These are phyloP conservation scores for Caenorhabditis zanzibari DNA, from an alignment of 2,888 invertebrate species.

Conservation along the genomic window DNA sequence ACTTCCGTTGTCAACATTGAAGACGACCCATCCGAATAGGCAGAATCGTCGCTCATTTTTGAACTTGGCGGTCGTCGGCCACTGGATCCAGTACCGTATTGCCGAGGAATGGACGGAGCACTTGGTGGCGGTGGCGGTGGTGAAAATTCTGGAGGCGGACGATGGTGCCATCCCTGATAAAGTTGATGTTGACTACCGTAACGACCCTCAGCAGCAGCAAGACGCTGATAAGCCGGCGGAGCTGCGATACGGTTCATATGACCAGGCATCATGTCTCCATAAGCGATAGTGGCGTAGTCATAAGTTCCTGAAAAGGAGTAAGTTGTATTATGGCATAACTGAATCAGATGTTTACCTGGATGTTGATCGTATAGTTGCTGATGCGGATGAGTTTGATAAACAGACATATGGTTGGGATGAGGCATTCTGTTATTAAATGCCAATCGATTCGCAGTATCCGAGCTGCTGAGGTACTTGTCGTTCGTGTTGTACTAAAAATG, in stretches of 20 bases:
- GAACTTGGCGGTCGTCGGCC: conserved; percentile 69
- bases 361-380: conserved; percentile 69
- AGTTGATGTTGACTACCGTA: conserved; percentile 60
- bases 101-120: conserved; percentile 24
- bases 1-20: conserved; percentile 74
- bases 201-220: conserved; percentile 54
- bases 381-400: conserved; percentile 58
- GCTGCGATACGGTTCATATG: conserved; percentile 61
- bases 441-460: conserved; percentile 70
- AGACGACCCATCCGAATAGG: conserved; percentile 77
- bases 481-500: conserved; percentile 69
- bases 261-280: conserved; percentile 75
- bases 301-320: conserved; percentile 66
- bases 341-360: conserved; percentile 24
- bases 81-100: conserved; percentile 55
- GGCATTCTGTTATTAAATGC: conserved; percentile 51
- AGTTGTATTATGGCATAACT: too few species aligned
- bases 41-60: conserved; percentile 78
- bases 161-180: conserved; percentile 66
- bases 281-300: conserved; percentile 79
- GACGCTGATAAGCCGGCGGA: conserved; percentile 69
- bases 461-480: conserved; percentile 70
- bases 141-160: conserved; percentile 72
- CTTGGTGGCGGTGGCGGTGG: conserved; percentile 68
- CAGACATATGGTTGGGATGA: conserved; percentile 61